Conservation (phyloP, 2,888 invertebrate genomes). For the Romanomermis culicivorax region DNA sequence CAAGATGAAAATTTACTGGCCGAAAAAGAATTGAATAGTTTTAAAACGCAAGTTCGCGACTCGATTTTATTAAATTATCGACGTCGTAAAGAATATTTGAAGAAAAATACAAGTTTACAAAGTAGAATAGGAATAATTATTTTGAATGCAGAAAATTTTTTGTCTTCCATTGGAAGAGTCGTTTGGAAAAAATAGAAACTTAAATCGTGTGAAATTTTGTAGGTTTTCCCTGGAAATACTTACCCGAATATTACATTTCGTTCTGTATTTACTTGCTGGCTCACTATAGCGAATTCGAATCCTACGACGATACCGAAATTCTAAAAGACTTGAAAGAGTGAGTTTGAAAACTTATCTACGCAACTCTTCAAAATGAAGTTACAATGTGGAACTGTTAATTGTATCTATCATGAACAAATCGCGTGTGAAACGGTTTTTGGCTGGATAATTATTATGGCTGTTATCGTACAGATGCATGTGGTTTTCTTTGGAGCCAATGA, state of each 20-base stretch:
- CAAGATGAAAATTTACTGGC: neutral
- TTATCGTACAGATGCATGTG: constrained; percentile 62
- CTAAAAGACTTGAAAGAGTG: constrained; percentile 45
- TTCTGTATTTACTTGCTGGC: constrained; percentile 85
- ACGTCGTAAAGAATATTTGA: neutral
- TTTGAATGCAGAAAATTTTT: neutral
- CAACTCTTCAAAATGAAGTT: no score
- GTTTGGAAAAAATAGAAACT: neutral
- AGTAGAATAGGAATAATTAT: no score
- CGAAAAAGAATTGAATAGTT: neutral
- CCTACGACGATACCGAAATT: constrained; percentile 52
- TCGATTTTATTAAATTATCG: neutral
- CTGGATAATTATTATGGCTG: no score
- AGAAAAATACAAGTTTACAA: neutral
- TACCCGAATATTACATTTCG: constrained; percentile 90
- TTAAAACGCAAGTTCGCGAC: neutral
- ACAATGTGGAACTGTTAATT: no score
- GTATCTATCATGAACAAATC: no score
- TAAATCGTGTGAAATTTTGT: neutral
- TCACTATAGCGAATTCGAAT: constrained; percentile 65
- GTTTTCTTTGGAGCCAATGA: constrained; percentile 79
- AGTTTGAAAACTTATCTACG: no score
- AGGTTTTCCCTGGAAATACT: constrained; percentile 19
- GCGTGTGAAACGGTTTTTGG: no score
- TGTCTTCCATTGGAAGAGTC: neutral